Evolutionary conservation across 2,797 vertebrate genomes (phyloP), one percentile per base, ranked within the genome.

Genomic region (Acrossocheilus fasciatus): DNA sequence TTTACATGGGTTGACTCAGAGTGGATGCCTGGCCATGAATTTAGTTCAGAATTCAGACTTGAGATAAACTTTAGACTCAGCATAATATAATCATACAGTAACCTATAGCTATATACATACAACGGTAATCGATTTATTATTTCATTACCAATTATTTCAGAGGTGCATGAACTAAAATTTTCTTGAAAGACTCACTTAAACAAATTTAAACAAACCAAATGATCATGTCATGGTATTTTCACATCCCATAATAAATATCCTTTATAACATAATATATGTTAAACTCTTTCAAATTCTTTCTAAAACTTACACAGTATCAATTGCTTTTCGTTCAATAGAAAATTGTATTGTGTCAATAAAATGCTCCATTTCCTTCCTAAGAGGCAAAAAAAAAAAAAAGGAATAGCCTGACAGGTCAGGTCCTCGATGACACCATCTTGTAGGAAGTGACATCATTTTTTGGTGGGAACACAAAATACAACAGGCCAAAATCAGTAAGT

Each of bases 1-100:
- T 87, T 59, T 30, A 73, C 75, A 68, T 74, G 86, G 39, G 39
- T 54, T 79, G 66, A 41, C 59, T 84, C 39, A 14, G 83, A 78
- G 36, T 77, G n/a, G 62, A 66, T 50, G 41, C 14, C 69, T 43
- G 11, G 39, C 41, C 12, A 7, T 59, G 34, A 52, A 76, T 52
- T 72, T 15, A n/a, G 18, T 41, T 64, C 34, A 6, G 36, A 72
- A 47, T 9, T 36, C n/a, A 47, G 26, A 66, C 12, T 41, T n/a
- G 52, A 23, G 20, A n/a, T 10, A 41, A 68, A 52, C 20, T 41
- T 59, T 73, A 54, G 30, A 34, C 26, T 26, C 26, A 26, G 26
- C 26, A 26, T 52, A 20, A 20, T 75, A 74, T 30, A 34, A 34
- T 52, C 2, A 52, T 18, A 18, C 30, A 74, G 23, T 72, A 43